Conservation (phyloP, 37 sponge, comb jelly and placozoan species). For the Mnemiopsis leidyi region DNA sequence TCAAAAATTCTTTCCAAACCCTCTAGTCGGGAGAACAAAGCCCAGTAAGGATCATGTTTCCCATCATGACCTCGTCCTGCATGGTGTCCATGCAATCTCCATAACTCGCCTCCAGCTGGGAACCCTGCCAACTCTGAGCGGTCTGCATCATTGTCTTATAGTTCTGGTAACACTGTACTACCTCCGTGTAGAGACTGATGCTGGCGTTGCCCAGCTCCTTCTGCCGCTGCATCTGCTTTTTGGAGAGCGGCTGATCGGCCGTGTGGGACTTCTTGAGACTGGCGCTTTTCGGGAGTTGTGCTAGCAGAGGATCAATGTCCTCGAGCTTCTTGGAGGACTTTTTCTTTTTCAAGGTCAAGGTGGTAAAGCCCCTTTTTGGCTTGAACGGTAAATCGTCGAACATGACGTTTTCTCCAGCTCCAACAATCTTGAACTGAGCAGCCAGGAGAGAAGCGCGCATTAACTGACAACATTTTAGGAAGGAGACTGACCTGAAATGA, state of each 20-base stretch:
- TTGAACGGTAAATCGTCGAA: neutral
- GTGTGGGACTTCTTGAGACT: neutral
- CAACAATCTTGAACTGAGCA: neutral
- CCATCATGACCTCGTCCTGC: slow-evolving; percentile 40
- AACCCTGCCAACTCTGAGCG: neutral
- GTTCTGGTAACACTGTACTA: slow-evolving; percentile 1
- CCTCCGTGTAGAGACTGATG: neutral
- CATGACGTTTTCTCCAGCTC: slow-evolving; percentile 33
- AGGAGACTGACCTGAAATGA: neutral
- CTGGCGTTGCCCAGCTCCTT: neutral
- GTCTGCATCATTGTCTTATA: neutral
- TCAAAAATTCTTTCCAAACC: no score
- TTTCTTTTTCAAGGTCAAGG: neutral
- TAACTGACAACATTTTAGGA: slow-evolving; percentile 33
- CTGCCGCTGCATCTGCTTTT: neutral
- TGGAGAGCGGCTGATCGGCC: neutral
- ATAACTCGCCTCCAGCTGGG: neutral
- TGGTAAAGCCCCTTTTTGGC: neutral
- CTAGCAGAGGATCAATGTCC: slow-evolving; percentile 1
- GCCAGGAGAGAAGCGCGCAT: neutral
- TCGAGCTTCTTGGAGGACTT: neutral
- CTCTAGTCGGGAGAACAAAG: neutral
- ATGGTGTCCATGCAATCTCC: neutral
- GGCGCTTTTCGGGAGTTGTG: neutral
- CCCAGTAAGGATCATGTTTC: neutral